Percentiles rank a stretch among this genome's conserved stretches.
Evolutionary conservation across 1,140 invertebrate genomes (phyloP).

Genomic region (Panagrolaimus sp.): DNA sequence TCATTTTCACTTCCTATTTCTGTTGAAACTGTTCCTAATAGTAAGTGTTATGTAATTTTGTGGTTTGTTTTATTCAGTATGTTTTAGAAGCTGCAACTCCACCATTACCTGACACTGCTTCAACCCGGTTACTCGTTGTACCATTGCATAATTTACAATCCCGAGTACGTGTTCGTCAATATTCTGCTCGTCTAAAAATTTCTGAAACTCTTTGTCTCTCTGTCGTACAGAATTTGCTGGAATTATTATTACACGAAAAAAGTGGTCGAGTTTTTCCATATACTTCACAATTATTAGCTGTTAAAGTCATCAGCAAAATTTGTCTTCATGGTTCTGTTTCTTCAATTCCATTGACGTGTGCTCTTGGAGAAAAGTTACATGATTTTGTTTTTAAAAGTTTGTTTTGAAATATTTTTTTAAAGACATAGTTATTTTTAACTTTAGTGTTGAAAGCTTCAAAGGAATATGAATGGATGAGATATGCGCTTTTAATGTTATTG

Average conservation of each 20-base stretch:
- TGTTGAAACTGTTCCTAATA: not conserved
- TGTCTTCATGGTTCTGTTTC: not conserved
- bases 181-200: constrained; percentile 3
- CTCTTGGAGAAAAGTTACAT: not conserved
- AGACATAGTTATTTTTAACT: not conserved
- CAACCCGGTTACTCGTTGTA: not conserved
- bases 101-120: too few species aligned
- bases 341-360: not conserved
- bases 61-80: not conserved
- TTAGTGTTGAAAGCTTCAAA: not conserved
- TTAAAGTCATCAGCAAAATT: constrained; percentile 5
- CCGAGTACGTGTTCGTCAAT: not conserved
- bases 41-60: not conserved
- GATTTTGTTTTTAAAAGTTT: constrained; percentile 9
- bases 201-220: not conserved
- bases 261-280: not conserved
- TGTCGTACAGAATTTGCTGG: not conserved
- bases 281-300: not conserved
- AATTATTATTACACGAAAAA: not conserved
- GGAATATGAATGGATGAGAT: constrained; percentile 1
- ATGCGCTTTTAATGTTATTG: constrained; percentile 8
- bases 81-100: too few species aligned
- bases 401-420: not conserved
- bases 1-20: not conserved
- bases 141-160: constrained; percentile 13